Base-by-base conservation (phyloP, 2,888 invertebrate species). In the Microctonus aethiopoides region DNA sequence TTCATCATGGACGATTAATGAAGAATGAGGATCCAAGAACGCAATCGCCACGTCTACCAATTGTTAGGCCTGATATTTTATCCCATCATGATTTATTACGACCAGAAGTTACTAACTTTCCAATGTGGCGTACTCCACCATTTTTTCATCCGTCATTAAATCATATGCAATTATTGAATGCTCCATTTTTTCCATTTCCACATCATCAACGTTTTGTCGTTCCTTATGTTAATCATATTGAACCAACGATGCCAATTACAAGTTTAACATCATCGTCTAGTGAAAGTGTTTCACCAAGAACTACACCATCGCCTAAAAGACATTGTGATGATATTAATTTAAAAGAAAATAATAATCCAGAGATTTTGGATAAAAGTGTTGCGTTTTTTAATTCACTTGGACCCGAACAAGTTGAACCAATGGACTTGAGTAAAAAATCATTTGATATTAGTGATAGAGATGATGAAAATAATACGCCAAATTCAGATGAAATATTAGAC, bases 361-460 rank as follows among this genome's bases (percentile, higher is more conserved):
- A 69, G 22, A 57, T 36, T 0, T 63, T 66, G 11, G 82, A 83
- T 70, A 81, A 85, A 72, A 84, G 84, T 46, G 54, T 86, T 16
- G 86, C 84, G 32, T 83, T 83, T 57, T 76, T 87, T 13, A 79
- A 83, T 54, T 83, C 85, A 0, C 76, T 87, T 10, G 86, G 86
- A 4, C 88, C 88, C 0, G 86, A 89, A 7, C 94, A 94, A 82
- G 93, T 94, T 74, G 92, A 92, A 80, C 95, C 95, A 2, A 94
- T 95, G 86, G 95, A 95, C 82, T 87, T 95, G 75, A 94, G 94
- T 65, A 92, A 93, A 87, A 93, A 92, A 81, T 90, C 91, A 0
- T 5, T 16, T 5, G 52, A 39, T 13, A 26, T 46, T 5, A 63
- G 56, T 4, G 72, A 59, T 2, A 61, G 61, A 5, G 63, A 63